phyloP scores from a whole-genome alignment of 2,113 vertebrate species.

The Hiodon alosoides region DNA sequence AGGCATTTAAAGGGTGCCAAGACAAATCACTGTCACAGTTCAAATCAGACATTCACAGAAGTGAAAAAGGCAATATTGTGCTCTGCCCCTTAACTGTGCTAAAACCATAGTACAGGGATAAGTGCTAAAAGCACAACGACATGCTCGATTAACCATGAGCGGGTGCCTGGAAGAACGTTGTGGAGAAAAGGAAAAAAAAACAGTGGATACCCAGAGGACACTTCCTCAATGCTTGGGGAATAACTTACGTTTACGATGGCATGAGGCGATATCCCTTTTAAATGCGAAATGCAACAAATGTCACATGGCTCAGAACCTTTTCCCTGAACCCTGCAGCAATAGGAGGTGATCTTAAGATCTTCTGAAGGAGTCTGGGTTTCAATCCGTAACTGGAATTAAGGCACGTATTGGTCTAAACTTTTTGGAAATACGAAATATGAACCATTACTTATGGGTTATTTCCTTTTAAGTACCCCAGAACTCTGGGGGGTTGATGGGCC shows the following conservation, averaged over 20 bases:
- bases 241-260: conserved; percentile 15
- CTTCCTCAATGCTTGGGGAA: not conserved
- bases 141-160: conserved; percentile 13
- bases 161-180: not conserved
- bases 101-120: conserved; percentile 11
- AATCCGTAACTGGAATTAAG: conserved; percentile 9
- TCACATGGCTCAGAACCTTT: not conserved
- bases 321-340: not conserved
- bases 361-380: not conserved
- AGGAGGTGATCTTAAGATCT: not conserved
- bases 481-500: no score
- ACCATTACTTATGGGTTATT: no score
- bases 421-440: no score
- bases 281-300: conserved; percentile 1
- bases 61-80: not conserved
- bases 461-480: no score
- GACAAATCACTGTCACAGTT: conserved; percentile 13
- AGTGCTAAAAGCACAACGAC: conserved; percentile 11
- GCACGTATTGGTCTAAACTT: not conserved
- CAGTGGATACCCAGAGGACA: not conserved
- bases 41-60: conserved; percentile 4
- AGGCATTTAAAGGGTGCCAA: not conserved
- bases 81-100: conserved; percentile 16
- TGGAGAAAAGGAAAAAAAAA: conserved; percentile 1
- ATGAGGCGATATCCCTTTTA: conserved; percentile 10